Conservation (phyloP, 2,888 invertebrate species). For the Allophyes oxyacanthae region DNA sequence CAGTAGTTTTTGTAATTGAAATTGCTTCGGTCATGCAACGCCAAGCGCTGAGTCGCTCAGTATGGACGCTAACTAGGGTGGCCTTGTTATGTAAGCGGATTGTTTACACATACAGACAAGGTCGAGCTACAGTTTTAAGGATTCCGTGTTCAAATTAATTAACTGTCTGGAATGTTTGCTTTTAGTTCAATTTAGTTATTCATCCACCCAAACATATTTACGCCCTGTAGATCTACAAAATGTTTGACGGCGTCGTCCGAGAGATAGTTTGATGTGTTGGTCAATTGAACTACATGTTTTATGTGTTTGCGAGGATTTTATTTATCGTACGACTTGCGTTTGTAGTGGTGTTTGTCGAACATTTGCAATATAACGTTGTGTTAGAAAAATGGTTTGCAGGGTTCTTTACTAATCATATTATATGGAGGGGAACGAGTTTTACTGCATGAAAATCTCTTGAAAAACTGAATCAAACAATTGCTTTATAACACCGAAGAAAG, state of each 20-base stretch:
- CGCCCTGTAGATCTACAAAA: too few species aligned
- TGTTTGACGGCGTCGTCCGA: background rate
- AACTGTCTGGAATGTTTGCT: constrained; percentile 18
- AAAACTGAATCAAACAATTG: too few species aligned
- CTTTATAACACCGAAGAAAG: constrained; percentile 34
- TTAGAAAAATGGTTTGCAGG: too few species aligned
- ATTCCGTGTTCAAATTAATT: constrained; percentile 37
- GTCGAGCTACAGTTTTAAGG: constrained; percentile 63
- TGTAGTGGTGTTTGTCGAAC: too few species aligned
- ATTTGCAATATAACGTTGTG: too few species aligned
- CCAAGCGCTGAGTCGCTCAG: constrained; percentile 54
- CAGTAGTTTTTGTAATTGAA: constrained; percentile 65
- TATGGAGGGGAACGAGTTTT: too few species aligned
- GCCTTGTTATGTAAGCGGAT: constrained; percentile 77
- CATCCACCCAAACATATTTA: background rate
- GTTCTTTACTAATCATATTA: too few species aligned
- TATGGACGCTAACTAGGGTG: constrained; percentile 65
- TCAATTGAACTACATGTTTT: too few species aligned
- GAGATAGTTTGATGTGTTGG: background rate
- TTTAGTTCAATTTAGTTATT: constrained; percentile 4
- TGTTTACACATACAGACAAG: constrained; percentile 76
- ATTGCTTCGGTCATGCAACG: constrained; percentile 74
- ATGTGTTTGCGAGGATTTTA: too few species aligned
- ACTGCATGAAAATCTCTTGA: too few species aligned
- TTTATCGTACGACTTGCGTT: too few species aligned